Evolutionary conservation across 2,113 vertebrate genomes (phyloP).

Genomic region (Leiothrix lutea): DNA sequence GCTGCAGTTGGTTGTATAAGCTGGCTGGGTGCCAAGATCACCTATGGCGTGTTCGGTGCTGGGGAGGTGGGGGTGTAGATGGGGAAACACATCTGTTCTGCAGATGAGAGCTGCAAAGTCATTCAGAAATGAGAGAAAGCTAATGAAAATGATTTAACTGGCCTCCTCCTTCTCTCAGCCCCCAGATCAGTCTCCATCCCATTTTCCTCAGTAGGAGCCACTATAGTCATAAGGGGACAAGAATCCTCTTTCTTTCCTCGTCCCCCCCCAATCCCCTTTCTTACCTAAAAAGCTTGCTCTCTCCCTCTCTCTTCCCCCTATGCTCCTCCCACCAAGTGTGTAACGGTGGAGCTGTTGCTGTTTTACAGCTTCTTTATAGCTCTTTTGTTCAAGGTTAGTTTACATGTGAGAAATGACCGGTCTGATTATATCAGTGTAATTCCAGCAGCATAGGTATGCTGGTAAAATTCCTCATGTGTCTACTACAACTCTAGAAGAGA

Average conservation of each 20-base stretch:
- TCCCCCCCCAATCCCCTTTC: fast-evolving
- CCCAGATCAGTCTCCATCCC: background rate
- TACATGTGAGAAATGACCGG: background rate
- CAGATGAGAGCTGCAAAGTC: conserved; percentile 10
- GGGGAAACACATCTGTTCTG: conserved; percentile 42
- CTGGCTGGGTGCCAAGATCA: conserved; percentile 28
- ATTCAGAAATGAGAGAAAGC: background rate
- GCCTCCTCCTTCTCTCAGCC: background rate
- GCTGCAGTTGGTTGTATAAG: conserved; percentile 4
- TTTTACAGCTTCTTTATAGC: background rate
- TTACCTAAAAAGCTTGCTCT: background rate
- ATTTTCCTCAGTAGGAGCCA: fast-evolving
- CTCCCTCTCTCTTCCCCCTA: background rate
- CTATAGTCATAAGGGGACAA: background rate
- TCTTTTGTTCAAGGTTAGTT: background rate
- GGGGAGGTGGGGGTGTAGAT: background rate
- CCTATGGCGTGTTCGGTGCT: background rate
- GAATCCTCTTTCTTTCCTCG: background rate
- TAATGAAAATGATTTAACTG: background rate
- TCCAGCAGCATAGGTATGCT: background rate
- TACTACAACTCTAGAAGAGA: background rate
- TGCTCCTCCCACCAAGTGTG: background rate
- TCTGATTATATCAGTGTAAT: background rate
- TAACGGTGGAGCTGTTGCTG: background rate
- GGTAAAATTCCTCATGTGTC: background rate